These are phyloP conservation scores for Burhinus bistriatus DNA, from an alignment of 2,113 vertebrate species.

Conservation along the genomic window DNA sequence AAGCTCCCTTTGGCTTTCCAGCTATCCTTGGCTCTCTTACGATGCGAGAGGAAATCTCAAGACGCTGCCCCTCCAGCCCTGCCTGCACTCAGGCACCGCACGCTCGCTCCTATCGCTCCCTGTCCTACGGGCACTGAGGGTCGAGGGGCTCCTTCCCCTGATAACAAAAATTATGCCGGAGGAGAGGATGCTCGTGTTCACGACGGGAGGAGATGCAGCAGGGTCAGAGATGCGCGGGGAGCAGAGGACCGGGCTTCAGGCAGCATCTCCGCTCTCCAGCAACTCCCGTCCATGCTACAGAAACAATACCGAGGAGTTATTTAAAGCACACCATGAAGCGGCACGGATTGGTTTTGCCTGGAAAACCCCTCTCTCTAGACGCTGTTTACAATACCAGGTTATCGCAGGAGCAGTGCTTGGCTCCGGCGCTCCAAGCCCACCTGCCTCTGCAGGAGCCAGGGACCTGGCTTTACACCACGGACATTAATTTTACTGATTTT, in stretches of 20 bases:
- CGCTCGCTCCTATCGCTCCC: neutral
- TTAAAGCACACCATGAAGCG: neutral
- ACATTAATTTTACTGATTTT: rapidly evolving
- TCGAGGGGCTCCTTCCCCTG: neutral
- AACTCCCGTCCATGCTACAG: neutral
- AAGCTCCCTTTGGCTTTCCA: neutral
- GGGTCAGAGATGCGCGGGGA: rapidly evolving
- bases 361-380: neutral
- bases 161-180: neutral
- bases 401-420: neutral
- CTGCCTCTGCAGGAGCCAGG: neutral
- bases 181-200: neutral
- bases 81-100: neutral
- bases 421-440: neutral
- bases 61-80: neutral
- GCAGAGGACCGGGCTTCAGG: neutral
- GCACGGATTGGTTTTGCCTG: neutral
- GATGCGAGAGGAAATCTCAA: neutral
- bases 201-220: neutral
- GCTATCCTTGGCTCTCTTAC: neutral
- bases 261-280: neutral
- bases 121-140: neutral
- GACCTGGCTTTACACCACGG: neutral
- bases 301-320: neutral
- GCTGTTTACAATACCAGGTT: neutral